Conservation (phyloP, 2,113 vertebrate genomes). For the Sialia sialis region DNA sequence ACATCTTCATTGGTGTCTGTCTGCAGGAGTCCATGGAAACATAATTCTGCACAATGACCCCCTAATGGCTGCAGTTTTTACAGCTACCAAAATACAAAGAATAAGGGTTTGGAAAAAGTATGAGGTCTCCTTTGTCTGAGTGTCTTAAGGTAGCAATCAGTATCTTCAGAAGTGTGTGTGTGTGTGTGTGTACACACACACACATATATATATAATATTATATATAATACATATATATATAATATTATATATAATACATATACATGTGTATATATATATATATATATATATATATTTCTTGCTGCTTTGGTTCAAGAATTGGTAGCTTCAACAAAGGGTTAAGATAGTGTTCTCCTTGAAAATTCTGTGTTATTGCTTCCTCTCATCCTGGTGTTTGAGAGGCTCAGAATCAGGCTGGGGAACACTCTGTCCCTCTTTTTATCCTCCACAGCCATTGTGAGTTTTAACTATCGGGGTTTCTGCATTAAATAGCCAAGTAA, state of each 20-base stretch:
- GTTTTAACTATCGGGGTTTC: background rate
- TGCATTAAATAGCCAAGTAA: background rate
- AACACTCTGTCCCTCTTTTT: background rate
- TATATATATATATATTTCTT: background rate
- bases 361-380: background rate
- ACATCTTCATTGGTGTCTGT: background rate
- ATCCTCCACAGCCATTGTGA: background rate
- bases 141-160: background rate
- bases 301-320: background rate
- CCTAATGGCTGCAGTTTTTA: background rate
- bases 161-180: background rate
- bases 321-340: background rate
- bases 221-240: too few relatives aligned
- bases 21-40: background rate
- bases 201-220: too few relatives aligned
- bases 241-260: too few relatives aligned
- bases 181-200: too few relatives aligned
- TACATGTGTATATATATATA: rapidly evolving
- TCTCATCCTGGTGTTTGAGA: background rate
- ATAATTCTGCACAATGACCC: background rate
- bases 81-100: background rate
- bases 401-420: background rate
- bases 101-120: background rate
- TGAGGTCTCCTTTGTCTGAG: background rate
- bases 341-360: background rate